Conservation (phyloP, 2,888 invertebrate genomes). For the Chrysolina haemoptera region DNA sequence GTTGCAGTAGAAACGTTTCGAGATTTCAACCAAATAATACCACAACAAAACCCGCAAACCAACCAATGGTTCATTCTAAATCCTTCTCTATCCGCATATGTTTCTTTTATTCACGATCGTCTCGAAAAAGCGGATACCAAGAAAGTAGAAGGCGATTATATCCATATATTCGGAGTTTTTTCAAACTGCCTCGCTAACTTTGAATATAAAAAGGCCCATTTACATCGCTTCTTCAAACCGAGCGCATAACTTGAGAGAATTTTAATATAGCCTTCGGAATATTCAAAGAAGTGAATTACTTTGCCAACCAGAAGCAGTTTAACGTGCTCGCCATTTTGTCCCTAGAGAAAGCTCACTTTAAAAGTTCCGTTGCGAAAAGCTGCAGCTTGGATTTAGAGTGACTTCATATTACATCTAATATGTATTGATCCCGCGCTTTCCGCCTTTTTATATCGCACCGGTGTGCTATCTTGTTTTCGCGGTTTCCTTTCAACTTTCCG, state of each 20-base stretch:
- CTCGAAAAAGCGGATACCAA: constrained; percentile 23
- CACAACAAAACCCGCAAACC: too few relatives aligned
- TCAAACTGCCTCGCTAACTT: constrained; percentile 44
- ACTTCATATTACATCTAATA: constrained; percentile 66
- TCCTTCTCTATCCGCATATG: constrained; percentile 24
- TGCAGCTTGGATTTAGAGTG: constrained; percentile 55
- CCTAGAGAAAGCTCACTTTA: constrained; percentile 66
- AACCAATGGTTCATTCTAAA: constrained; percentile 28
- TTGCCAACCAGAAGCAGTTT: constrained; percentile 51
- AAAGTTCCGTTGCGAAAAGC: constrained; percentile 57
- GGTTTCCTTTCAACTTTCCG: constrained; percentile 49
- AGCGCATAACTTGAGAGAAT: constrained; percentile 57
- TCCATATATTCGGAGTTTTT: constrained; percentile 36
- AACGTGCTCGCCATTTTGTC: constrained; percentile 65
- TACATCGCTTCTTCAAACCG: constrained; percentile 61
- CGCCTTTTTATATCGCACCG: constrained; percentile 60
- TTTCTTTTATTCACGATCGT: constrained; percentile 33
- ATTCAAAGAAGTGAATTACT: constrained; percentile 65
- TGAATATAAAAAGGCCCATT: constrained; percentile 65
- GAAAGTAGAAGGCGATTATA: constrained; percentile 29
- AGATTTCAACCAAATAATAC: too few relatives aligned
- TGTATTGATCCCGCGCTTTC: constrained; percentile 54
- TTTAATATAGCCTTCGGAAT: constrained; percentile 63
- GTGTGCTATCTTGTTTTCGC: constrained; percentile 56
- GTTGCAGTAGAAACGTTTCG: too few relatives aligned